Conservation (phyloP, 2,797 vertebrate genomes). For the Oreochromis mossambicus region DNA sequence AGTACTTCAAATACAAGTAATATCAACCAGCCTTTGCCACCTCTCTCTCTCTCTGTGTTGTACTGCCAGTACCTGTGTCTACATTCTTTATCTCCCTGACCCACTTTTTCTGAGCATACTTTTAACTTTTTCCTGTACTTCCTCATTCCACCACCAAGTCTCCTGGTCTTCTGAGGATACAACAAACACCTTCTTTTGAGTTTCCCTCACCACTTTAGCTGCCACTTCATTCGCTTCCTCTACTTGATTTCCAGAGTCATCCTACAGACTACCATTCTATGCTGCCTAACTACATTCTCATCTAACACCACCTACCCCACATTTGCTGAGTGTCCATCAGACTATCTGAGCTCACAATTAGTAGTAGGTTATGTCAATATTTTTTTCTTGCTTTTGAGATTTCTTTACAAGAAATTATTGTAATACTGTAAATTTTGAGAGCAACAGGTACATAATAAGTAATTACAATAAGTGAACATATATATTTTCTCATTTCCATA, state of each 20-base stretch:
- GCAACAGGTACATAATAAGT: background rate
- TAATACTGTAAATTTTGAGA: background rate
- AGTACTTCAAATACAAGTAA: background rate
- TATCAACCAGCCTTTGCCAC: background rate
- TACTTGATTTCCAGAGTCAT: background rate
- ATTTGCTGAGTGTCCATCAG: background rate
- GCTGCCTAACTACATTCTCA: background rate
- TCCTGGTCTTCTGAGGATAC: background rate
- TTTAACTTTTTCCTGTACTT: background rate
- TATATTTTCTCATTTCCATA: slow-evolving; percentile 33
- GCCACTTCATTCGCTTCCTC: background rate
- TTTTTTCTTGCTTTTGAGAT: background rate
- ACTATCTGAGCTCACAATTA: background rate
- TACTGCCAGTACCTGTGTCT: background rate
- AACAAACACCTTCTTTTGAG: background rate
- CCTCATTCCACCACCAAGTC: background rate
- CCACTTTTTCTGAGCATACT: background rate
- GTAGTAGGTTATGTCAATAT: background rate
- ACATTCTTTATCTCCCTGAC: background rate
- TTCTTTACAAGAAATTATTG: background rate
- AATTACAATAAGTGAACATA: background rate
- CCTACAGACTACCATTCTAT: background rate
- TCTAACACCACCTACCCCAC: background rate
- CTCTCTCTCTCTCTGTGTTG: background rate
- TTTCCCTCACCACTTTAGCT: background rate